Evolutionary conservation across 2,113 vertebrate genomes (phyloP).

Genomic region (Polypterus bichir): DNA sequence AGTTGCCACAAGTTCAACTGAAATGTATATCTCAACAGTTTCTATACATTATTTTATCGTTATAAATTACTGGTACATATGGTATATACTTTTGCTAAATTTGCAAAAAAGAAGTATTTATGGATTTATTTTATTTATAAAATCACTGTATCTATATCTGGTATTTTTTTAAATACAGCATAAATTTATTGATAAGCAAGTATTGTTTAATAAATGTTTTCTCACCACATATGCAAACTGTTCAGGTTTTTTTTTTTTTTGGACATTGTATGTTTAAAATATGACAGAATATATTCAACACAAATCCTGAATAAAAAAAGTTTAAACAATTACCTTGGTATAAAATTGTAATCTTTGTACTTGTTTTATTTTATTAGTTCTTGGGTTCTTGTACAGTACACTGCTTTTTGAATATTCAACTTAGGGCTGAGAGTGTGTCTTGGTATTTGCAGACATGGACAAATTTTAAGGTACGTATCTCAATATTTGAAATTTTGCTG

Average conservation of each 20-base stretch:
- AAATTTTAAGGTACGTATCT: too few species aligned
- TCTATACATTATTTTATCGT: too few species aligned
- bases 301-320: slow-evolving; percentile 45
- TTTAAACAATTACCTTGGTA: not conserved
- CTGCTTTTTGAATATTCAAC: too few species aligned
- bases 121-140: slow-evolving; percentile 43
- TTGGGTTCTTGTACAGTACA: too few species aligned
- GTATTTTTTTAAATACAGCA: slow-evolving; percentile 43
- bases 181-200: slow-evolving; percentile 29
- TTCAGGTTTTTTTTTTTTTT: slow-evolving; percentile 27
- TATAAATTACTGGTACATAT: too few species aligned
- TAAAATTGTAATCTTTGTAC: not conserved
- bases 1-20: slow-evolving; percentile 43
- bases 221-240: slow-evolving; percentile 22
- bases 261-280: slow-evolving; percentile 26
- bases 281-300: slow-evolving; percentile 22
- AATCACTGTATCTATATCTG: slow-evolving; percentile 34
- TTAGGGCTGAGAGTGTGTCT: too few species aligned
- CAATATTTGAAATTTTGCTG: too few species aligned
- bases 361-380: not conserved
- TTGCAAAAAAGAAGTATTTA: slow-evolving; percentile 21
- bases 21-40: not conserved
- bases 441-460: too few species aligned
- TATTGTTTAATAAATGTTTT: slow-evolving; percentile 44
- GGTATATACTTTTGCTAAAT: too few species aligned